These are phyloP conservation scores for Heliconius hortense DNA, from an alignment of 2,888 invertebrate genomes.

Conservation along the genomic window DNA sequence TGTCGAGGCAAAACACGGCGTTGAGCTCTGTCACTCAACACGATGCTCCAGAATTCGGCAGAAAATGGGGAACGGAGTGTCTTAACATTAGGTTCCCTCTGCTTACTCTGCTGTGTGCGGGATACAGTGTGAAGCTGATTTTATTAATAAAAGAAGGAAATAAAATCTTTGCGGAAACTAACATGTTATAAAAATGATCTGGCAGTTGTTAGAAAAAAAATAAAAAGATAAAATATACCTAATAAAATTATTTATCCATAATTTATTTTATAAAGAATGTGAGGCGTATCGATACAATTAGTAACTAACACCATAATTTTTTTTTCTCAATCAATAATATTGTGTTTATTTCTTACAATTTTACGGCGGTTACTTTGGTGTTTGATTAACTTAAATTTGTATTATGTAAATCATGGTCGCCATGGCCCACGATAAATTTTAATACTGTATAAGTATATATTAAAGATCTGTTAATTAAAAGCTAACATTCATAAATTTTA, in stretches of 20 bases:
- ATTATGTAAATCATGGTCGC: constrained; percentile 3
- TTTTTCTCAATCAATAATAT: background rate
- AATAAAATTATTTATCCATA: background rate
- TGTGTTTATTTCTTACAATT: background rate
- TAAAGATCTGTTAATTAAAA: background rate
- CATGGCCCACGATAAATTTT: constrained; percentile 1
- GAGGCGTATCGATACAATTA: background rate
- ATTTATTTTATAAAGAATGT: background rate
- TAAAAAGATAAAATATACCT: background rate
- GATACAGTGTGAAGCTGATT: no score
- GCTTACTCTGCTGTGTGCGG: no score
- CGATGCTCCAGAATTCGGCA: no score
- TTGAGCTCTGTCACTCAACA: no score
- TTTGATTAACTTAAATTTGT: background rate
- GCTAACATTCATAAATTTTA: background rate
- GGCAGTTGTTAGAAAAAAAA: background rate
- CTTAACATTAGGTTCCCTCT: no score
- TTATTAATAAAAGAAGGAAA: no score
- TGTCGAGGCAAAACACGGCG: no score
- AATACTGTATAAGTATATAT: background rate
- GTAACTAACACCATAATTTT: background rate
- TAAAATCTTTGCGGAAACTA: background rate
- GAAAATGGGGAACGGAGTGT: no score
- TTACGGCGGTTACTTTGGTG: background rate
- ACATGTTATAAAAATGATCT: background rate